These are phyloP conservation scores for Melanocharis versteri DNA, from an alignment of 2,113 vertebrate species.

Conservation along the genomic window DNA sequence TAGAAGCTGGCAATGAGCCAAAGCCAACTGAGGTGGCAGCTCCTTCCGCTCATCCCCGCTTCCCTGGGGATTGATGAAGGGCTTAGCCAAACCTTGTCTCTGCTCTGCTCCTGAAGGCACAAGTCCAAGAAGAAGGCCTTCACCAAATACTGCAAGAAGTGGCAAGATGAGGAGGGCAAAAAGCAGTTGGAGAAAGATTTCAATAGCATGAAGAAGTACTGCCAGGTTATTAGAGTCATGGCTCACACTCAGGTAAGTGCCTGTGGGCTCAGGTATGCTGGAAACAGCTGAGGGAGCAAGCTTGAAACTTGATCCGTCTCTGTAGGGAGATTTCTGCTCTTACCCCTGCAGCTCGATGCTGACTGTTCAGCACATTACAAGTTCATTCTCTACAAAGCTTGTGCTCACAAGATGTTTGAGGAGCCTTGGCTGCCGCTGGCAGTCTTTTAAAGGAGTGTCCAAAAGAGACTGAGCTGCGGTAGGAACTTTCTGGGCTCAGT, in stretches of 20 bases:
- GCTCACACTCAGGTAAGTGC: constrained; percentile 91
- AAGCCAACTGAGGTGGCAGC: constrained; percentile 52
- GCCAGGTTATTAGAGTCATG: constrained; percentile 91
- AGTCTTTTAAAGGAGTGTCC: background rate
- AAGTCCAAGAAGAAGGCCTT: constrained; percentile 99
- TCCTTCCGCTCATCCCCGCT: constrained; percentile 66
- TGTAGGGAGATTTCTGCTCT: background rate
- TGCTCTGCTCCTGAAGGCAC: constrained; percentile 86
- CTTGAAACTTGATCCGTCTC: background rate
- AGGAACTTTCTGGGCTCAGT: background rate
- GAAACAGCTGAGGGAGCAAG: background rate
- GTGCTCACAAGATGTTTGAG: background rate
- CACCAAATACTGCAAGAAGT: constrained; percentile 98
- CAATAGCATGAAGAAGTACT: constrained; percentile 95
- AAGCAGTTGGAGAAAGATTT: constrained; percentile 98
- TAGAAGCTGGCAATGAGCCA: constrained; percentile 92
- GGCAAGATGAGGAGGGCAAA: constrained; percentile 98
- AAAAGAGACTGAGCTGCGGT: background rate
- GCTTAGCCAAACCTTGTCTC: constrained; percentile 63
- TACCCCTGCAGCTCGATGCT: background rate
- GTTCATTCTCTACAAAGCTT: background rate
- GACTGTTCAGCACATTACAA: background rate
- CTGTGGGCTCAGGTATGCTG: background rate
- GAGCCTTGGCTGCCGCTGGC: background rate
- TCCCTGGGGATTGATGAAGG: constrained; percentile 71